Percentiles rank a stretch among this genome's conserved stretches.
These are phyloP conservation scores for Pampusana beccarii DNA, from an alignment of 2,113 vertebrate species.

Conservation along the genomic window DNA sequence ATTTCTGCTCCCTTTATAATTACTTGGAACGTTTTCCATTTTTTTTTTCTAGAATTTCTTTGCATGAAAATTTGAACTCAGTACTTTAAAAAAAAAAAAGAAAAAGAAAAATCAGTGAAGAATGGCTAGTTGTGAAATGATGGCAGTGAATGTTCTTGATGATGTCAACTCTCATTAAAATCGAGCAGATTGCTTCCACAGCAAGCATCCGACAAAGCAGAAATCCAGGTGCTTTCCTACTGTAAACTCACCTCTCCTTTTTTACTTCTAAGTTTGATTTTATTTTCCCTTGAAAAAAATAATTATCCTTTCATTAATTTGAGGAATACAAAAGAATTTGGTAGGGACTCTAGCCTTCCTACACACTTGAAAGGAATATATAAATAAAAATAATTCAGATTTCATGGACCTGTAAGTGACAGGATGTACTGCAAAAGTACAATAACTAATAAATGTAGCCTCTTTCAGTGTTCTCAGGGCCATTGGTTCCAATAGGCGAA, in stretches of 20 bases:
- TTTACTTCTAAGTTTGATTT: background rate
- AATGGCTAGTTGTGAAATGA: background rate
- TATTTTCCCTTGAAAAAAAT: background rate
- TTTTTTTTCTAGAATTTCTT: background rate
- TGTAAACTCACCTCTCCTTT: background rate
- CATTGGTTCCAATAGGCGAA: background rate
- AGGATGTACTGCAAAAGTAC: background rate
- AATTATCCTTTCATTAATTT: background rate
- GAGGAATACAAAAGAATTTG: background rate
- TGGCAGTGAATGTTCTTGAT: conserved; percentile 37
- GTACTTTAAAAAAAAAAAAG: background rate
- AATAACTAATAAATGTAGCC: background rate
- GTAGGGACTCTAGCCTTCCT: background rate
- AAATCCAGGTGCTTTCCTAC: conserved; percentile 56
- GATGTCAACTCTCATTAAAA: conserved; percentile 61
- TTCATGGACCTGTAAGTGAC: background rate
- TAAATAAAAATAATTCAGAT: background rate
- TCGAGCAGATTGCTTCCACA: conserved; percentile 66
- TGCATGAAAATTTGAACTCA: background rate
- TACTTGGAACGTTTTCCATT: background rate
- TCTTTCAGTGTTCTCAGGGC: background rate
- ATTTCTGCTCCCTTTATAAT: background rate
- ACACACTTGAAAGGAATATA: background rate
- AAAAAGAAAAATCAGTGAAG: background rate
- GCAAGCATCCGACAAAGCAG: conserved; percentile 40